Conservation (phyloP, 2,888 invertebrate genomes). For the Syritta pipiens region DNA sequence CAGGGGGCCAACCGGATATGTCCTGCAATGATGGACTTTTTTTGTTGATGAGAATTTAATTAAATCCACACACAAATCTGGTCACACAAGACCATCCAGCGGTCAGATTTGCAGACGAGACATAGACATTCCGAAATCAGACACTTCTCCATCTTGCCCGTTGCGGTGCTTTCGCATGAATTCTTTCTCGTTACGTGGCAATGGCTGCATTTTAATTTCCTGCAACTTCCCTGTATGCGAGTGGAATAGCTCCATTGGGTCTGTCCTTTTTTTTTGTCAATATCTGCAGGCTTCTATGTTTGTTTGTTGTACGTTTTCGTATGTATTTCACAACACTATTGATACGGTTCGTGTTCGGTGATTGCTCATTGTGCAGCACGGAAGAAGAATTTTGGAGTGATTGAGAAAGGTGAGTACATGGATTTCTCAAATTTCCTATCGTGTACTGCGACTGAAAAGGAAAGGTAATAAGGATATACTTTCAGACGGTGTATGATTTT, state of each 20-base stretch:
- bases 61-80: conserved; percentile 6
- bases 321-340: not conserved
- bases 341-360: conserved; percentile 24
- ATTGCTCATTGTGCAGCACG: conserved; percentile 36
- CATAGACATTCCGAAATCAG: not conserved
- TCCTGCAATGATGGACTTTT: not conserved
- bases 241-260: conserved; percentile 1
- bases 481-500: too few species aligned
- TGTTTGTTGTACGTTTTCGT: not conserved
- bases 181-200: conserved; percentile 13
- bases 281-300: not conserved
- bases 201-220: conserved; percentile 53
- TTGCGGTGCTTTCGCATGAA: not conserved
- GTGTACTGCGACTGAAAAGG: not conserved
- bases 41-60: conserved; percentile 12
- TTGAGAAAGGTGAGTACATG: not conserved
- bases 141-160: not conserved
- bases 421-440: conserved; percentile 9
- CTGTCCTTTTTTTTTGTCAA: not conserved
- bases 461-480: not conserved
- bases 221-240: conserved; percentile 9
- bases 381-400: conserved; percentile 14
- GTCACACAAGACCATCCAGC: not conserved
- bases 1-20: not conserved
- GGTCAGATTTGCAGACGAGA: too few species aligned